These are phyloP conservation scores for Omphaloscelis lunosa DNA, from an alignment of 2,888 invertebrate species.

Conservation along the genomic window DNA sequence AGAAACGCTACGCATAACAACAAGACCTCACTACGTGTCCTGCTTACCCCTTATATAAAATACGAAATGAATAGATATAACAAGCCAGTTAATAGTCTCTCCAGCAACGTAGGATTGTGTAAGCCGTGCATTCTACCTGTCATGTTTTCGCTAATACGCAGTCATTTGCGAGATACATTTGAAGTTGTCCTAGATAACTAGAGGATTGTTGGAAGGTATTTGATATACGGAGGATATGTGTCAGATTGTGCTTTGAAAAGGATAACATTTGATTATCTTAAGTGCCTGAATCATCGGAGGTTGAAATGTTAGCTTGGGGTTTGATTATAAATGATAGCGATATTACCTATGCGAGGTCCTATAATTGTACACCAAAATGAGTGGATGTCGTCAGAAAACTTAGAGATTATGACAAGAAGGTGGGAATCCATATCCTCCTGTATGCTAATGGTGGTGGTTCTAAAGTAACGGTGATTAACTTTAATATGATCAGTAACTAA, in stretches of 20 bases:
- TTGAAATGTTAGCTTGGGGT: background rate
- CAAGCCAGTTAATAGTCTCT: slow-evolving; percentile 55
- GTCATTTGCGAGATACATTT: slow-evolving; percentile 33
- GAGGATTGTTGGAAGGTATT: slow-evolving; percentile 38
- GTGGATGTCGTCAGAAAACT: background rate
- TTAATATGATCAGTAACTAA: background rate
- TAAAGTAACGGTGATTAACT: background rate
- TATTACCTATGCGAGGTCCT: background rate
- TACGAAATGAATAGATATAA: slow-evolving; percentile 38
- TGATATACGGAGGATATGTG: slow-evolving; percentile 25
- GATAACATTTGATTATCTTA: background rate
- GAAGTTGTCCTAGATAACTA: slow-evolving; percentile 31
- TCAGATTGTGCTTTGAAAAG: slow-evolving; percentile 7
- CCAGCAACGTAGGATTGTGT: slow-evolving; percentile 45
- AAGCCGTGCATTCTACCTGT: slow-evolving; percentile 48
- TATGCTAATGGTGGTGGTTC: background rate
- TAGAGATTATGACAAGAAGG: background rate
- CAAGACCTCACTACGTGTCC: slow-evolving; percentile 43
- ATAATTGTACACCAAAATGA: background rate
- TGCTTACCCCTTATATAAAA: slow-evolving; percentile 22
- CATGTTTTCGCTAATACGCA: slow-evolving; percentile 58
- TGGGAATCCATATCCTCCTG: background rate
- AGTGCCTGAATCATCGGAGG: background rate
- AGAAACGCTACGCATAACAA: slow-evolving; percentile 49
- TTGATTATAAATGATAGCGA: background rate